A percentile compares a stretch with the other conserved stretches of the same genome.
Evolutionary conservation across 2,888 invertebrate genomes (phyloP).

Genomic region (Celastrina argiolus): DNA sequence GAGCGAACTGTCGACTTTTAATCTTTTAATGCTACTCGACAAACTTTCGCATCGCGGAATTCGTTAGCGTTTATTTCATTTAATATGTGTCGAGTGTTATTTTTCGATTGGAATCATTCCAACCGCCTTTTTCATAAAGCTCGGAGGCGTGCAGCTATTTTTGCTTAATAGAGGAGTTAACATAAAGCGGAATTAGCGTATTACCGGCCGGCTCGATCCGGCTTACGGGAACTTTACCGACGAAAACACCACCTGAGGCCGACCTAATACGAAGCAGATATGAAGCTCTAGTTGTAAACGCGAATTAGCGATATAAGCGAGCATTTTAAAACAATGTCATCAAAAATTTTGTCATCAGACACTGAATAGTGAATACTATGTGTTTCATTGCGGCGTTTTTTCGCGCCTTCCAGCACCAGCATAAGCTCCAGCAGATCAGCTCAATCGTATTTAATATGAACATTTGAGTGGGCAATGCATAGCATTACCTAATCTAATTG

Average conservation of each 20-base stretch:
- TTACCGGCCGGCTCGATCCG: slow-evolving; percentile 59
- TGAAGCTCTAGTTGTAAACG: background rate
- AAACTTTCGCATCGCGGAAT: slow-evolving; percentile 55
- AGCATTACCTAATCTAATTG: too few species aligned
- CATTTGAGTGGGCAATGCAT: too few species aligned
- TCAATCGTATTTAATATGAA: too few species aligned
- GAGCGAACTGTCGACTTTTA: slow-evolving; percentile 72
- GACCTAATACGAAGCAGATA: background rate
- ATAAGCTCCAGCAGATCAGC: too few species aligned
- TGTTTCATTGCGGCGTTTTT: too few species aligned
- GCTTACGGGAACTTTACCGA: slow-evolving; percentile 68
- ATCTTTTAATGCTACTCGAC: slow-evolving; percentile 76
- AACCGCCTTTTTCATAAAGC: slow-evolving; percentile 9
- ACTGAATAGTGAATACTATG: too few species aligned
- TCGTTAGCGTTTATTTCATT: slow-evolving; percentile 50
- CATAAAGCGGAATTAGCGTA: slow-evolving; percentile 55
- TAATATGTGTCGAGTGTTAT: slow-evolving; percentile 34
- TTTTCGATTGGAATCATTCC: slow-evolving; percentile 28
- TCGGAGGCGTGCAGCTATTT: slow-evolving; percentile 24
- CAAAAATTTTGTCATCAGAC: too few species aligned
- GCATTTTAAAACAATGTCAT: too few species aligned
- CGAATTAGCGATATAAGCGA: too few species aligned
- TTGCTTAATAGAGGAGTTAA: slow-evolving; percentile 41
- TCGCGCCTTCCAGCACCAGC: too few species aligned
- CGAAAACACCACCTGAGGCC: slow-evolving; percentile 63